Percentiles rank a stretch among this genome's conserved stretches.
Conservation (phyloP, 2,888 invertebrate species). For the Rotaria socialis region DNA sequence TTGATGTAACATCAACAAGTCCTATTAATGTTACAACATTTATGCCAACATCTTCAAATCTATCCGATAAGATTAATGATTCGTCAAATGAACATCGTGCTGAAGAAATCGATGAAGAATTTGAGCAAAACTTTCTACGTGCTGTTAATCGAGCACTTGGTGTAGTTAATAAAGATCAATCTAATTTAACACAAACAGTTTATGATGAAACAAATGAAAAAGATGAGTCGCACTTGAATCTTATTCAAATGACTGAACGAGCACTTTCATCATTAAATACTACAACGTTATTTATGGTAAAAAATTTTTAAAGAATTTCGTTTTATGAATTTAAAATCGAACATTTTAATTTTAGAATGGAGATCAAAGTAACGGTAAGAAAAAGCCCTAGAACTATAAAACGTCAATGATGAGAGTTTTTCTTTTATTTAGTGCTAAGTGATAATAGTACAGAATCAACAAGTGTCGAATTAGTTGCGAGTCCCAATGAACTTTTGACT, state of each 20-base stretch:
- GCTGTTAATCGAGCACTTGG: conserved; percentile 3
- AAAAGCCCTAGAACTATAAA: no score
- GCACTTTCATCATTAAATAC: not conserved
- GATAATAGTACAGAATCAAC: not conserved
- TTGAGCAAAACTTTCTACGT: not conserved
- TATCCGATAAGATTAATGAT: not conserved
- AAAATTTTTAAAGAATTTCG: not conserved
- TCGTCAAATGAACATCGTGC: not conserved
- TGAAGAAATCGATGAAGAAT: not conserved
- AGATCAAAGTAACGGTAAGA: not conserved
- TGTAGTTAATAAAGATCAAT: not conserved
- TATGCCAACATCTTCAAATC: not conserved
- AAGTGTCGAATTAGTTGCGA: not conserved
- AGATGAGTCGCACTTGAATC: not conserved
- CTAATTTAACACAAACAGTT: not conserved
- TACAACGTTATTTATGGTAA: not conserved
- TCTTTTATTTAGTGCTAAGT: not conserved
- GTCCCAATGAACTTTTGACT: not conserved
- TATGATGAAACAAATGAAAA: not conserved
- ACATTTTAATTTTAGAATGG: not conserved
- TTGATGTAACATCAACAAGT: not conserved
- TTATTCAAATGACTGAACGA: not conserved
- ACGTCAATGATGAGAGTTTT: no score
- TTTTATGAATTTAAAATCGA: no score
- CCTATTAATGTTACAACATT: not conserved